Evolutionary conservation across 2,797 vertebrate species (phyloP), one percentile per base, ranked within the genome.

Genomic region (Amblyopsis hoosieri): DNA sequence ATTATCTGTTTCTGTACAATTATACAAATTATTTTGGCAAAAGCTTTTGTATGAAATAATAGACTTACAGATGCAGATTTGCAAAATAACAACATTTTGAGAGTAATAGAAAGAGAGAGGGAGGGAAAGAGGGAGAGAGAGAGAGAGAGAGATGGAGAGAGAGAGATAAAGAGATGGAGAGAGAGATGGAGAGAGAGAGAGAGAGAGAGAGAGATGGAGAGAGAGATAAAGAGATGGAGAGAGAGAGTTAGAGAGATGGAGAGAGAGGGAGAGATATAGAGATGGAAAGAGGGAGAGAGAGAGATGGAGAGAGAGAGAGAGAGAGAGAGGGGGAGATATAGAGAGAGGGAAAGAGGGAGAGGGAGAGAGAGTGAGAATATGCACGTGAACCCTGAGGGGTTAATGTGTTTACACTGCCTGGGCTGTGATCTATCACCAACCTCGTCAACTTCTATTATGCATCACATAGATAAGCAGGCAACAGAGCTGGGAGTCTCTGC

Each of bases 351-450:
- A 2, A 19, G 50, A 17, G 55, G 62, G 72, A 74, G 19, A 52
- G n/a, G 64, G 72, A 74, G 54, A 54, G 60, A 33, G 74, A 75
- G 75, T 78, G 70, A 77, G 72, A 83, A 67, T 76, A 80, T 79
- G 79, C 82, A 85, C 77, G 69, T 78, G 78, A 88, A 88, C 85
- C 88, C 81, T 82, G 68, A 85, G 88, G 87, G 87, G 90, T 88
- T 90, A 85, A 91, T 90, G 88, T 90, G 86, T 91, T 90, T 90
- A 90, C 84, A 88, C 88, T 90, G 90, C 88, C 89, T 90, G 87
- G 88, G 87, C 85, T 89, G 81, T 90, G 88, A 91, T 91, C 90
- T 90, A 89, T 91, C 90, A 87, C 87, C 87, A 90, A 86, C 88
- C 89, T 90, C 85, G 85, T 90, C 90, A 89, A 83, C 85, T 87